Conservation (phyloP, 1,140 invertebrate species). For the Sycobia sp. region DNA sequence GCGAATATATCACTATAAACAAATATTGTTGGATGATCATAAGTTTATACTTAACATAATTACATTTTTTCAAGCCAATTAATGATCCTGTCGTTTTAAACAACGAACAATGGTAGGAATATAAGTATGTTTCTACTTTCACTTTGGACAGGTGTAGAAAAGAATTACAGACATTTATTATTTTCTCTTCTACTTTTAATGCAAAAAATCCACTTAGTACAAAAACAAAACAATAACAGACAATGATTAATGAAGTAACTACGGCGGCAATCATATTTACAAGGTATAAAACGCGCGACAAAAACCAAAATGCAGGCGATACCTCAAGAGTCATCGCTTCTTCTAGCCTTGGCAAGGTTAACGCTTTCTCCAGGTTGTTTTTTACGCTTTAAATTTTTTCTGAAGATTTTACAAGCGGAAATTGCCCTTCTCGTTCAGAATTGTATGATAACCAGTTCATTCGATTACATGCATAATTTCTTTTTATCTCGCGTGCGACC, state of each 20-base stretch:
- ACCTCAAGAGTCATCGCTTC: neutral
- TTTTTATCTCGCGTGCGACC: too few species aligned
- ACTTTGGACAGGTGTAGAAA: slow-evolving; percentile 4
- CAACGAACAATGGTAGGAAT: too few species aligned
- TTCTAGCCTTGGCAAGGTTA: neutral
- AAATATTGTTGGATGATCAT: too few species aligned
- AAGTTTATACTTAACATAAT: too few species aligned
- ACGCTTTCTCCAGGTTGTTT: slow-evolving; percentile 1
- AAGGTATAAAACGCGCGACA: neutral
- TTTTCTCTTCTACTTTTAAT: slow-evolving; percentile 39
- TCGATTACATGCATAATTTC: too few species aligned
- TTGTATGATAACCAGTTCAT: too few species aligned
- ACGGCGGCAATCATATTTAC: slow-evolving; percentile 1
- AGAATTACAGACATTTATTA: neutral
- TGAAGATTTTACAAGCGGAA: too few species aligned
- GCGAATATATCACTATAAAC: too few species aligned
- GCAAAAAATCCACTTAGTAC: slow-evolving; percentile 34
- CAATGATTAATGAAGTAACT: slow-evolving; percentile 11
- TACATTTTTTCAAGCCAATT: too few species aligned
- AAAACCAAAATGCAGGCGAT: neutral
- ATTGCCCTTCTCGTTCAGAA: too few species aligned
- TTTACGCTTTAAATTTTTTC: neutral
- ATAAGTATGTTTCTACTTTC: too few species aligned
- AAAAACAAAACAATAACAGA: slow-evolving; percentile 24
- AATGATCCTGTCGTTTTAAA: too few species aligned